phyloP scores from a whole-genome alignment of 2,888 invertebrate species.

The Clusia tigrina region DNA sequence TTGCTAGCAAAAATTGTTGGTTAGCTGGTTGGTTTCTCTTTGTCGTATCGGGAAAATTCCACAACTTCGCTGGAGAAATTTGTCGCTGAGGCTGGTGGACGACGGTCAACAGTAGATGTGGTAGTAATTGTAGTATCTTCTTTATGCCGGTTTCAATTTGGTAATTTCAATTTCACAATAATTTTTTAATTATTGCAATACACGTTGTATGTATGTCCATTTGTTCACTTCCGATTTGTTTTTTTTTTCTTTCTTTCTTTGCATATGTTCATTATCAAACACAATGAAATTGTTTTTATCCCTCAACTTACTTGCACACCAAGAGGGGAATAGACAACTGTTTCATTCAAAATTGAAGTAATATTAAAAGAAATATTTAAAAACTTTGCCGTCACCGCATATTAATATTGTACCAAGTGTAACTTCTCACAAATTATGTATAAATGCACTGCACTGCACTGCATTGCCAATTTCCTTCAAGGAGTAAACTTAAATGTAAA shows the following conservation, averaged over 20 bases:
- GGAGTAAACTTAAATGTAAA: slow-evolving; percentile 44
- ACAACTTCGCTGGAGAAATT: too few relatives aligned
- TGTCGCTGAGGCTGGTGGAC: background rate
- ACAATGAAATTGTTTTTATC: slow-evolving; percentile 6
- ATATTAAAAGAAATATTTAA: too few relatives aligned
- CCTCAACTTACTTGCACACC: background rate
- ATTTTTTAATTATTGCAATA: slow-evolving; percentile 8
- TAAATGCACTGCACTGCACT: background rate
- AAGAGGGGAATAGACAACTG: too few relatives aligned
- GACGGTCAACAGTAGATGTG: background rate
- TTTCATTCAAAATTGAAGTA: too few relatives aligned
- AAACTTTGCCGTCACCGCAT: too few relatives aligned
- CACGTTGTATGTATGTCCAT: background rate
- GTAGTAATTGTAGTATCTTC: background rate
- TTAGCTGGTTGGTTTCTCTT: background rate
- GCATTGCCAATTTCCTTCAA: background rate
- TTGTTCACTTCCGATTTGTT: too few relatives aligned
- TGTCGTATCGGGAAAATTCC: slow-evolving; percentile 29
- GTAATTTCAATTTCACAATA: slow-evolving; percentile 44
- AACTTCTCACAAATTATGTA: background rate
- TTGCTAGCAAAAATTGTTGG: background rate
- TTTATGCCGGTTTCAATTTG: slow-evolving; percentile 34
- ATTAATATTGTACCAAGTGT: too few relatives aligned
- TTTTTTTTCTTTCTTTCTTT: background rate
- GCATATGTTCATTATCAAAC: background rate